Base-by-base conservation (phyloP, 2,113 vertebrate species). In the Sturnira hondurensis region DNA sequence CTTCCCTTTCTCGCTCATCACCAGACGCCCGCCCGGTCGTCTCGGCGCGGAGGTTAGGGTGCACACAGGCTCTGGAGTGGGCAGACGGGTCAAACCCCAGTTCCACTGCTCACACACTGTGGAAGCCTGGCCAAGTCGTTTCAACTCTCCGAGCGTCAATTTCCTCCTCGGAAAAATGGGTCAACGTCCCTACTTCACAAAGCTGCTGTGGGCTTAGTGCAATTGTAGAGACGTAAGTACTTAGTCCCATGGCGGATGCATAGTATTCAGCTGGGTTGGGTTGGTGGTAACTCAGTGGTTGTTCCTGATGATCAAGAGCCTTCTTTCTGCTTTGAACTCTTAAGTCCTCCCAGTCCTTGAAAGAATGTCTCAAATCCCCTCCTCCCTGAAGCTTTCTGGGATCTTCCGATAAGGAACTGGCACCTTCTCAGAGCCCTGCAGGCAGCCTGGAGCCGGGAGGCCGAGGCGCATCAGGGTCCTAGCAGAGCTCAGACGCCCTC, bases 1-100 rank as follows among this genome's bases (percentile, higher is more conserved):
- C 68, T 77, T 41, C n/a, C 52, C 76, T 95, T 56, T 82, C 91
- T 97, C 83, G 56, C 71, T 84, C 50, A 84, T 41, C 61, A 16
- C 96, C 95, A 77, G 78, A 92, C 74, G 94, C 65, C 96, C 93
- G 70, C 87, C 22, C 26, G 65, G 80, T 33, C 70, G 28, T 15
- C n/a, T 38, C 52, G 28, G 61, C 24, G 5, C 1, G 0, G 65
- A 92, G 3, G 9, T 11, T 19, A 83, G 63, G 83, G 12, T 14
- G 28, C 33, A 15, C 67, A 24, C 31, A 26, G 45, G n/a, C 33
- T 52, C 16, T 14, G 36, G 45, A 41, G n/a, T 36, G 52, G 82
- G 36, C 5, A 52, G 45, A 52, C 43, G 31, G 15, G 24, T 61
- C 78, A 36, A 58, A 70, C 20, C 26, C 36, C 24, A 14, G 7